Evolutionary conservation across 2,113 vertebrate genomes (phyloP), one percentile per base, ranked within the genome.

Genomic region (Sinocyclocheilus rhinocerous): DNA sequence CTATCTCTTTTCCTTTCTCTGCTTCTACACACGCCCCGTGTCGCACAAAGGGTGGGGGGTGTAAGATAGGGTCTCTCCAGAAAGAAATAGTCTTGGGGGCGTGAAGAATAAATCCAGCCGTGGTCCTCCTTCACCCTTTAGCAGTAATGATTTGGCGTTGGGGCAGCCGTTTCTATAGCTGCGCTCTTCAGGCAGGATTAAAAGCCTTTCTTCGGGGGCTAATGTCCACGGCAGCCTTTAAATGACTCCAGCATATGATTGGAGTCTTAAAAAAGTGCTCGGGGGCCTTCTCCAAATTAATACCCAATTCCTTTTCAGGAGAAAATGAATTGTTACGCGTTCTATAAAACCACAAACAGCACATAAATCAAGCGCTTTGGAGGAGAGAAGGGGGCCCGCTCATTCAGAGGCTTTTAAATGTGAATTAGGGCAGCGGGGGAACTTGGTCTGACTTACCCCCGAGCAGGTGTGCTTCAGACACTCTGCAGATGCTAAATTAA

Each of bases 81-180:
- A 97, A 97, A 97, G 96, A 96, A 97, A 95, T 93, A 93, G 93
- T 94, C 91, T 90, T 92, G 87, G 90, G 90, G 81, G 84, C 90
- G 90, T 93, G 92, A 90, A 93, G 93, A 95, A 93, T 93, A 94
- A 92, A 94, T 92, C 92, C 92, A 33, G 87, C 92, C 95, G 94
- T 97, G 96, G 95, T 95, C 97, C 97, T 95, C 93, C 96, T 97
- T 97, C 96, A 97, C 96, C 96, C 97, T 96, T 90, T 95, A 94
- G 94, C 84, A 94, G 95, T 95, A 95, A 96, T 95, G 95, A 95
- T 94, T 93, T 72, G 84, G 70, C 78, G 83, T 82, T 85, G 77
- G 76, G 95, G 94, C 94, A 94, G 93, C 86, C 90, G 95, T 95
- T 94, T 95, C 96, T 95, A 95, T 94, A 95, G 96, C 95, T 95